A percentile compares a stretch with the other conserved stretches of the same genome.
Evolutionary conservation across 2,797 vertebrate genomes (phyloP).

Genomic region (Columba guinea): DNA sequence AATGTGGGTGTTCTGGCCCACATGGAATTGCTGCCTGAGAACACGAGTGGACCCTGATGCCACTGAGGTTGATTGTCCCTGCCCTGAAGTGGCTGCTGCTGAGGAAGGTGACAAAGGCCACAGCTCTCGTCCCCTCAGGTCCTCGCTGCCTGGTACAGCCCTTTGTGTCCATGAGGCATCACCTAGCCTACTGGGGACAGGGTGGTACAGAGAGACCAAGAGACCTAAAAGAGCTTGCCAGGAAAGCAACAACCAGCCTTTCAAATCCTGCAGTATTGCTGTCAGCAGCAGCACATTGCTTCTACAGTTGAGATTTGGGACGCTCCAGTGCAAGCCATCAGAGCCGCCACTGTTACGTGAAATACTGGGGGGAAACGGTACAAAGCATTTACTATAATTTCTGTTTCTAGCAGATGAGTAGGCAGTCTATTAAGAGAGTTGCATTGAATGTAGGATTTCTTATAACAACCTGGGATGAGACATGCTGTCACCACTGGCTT

Average conservation of each 20-base stretch:
- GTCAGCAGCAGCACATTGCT: not conserved
- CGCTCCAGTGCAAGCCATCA: not conserved
- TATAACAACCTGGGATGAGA: not conserved
- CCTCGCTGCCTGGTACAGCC: fast-evolving
- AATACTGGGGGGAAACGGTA: fast-evolving
- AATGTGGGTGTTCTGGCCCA: not conserved
- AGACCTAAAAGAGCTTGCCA: not conserved
- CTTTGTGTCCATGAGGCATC: not conserved
- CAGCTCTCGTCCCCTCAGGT: not conserved
- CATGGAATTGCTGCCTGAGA: not conserved
- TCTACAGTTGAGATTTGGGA: not conserved
- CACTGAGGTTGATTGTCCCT: not conserved
- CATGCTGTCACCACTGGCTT: not conserved
- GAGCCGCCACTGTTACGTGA: not conserved
- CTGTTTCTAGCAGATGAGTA: not conserved
- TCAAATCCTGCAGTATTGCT: not conserved
- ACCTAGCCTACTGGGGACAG: fast-evolving
- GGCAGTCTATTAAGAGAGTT: not conserved
- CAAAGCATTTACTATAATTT: not conserved
- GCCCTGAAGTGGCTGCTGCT: not conserved
- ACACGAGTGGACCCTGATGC: not conserved
- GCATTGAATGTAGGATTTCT: not conserved
- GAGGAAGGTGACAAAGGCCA: not conserved
- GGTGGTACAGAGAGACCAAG: not conserved
- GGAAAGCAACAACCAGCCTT: not conserved